Base-by-base conservation (phyloP, 2,888 invertebrate species). In the Hartigia nigra region DNA sequence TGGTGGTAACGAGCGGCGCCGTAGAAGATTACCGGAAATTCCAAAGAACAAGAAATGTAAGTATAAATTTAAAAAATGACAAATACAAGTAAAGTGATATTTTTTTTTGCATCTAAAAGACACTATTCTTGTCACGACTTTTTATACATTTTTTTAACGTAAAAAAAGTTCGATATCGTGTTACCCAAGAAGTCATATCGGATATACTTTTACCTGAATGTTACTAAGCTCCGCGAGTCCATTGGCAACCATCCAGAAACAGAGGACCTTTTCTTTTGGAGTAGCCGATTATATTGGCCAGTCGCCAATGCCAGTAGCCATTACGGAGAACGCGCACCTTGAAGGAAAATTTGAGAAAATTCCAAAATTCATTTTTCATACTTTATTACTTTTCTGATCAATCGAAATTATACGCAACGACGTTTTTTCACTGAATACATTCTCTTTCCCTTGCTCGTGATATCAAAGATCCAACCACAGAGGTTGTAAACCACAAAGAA, bases 41-140 rank as follows among this genome's bases (percentile, higher is more conserved):
- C 97, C 97, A 9, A 97, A 97, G 91, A 96, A 96, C 88, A 96
- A 96, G 91, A 97, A 96, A 94, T 95, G 97, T 97, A 92, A 95
- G 95, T 92, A 78, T 86, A 31, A 55, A 34, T 4, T n/a, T n/a
- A 14, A 23, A 72, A 37, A 69, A 74, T 12, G 14, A 75, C 32
- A 32, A 78, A 32, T 39, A 39, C 14, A 70, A 77, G 69, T 72
- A 34, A 23, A 72, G 9, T 14, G 23, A 55, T 55, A 2, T 23
- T 55, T 55, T 39, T 3, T 23, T 23, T 23, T 9, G 9, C 55
- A 55, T 9, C 2, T 55, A 23, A 23, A 55, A 55, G 9, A 2
- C 23, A 2, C 55, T 55, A 55, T 55, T 23, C 23, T 9, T 55
- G 23, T 55, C 23, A 23, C 55, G 23, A 55, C 23, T 2, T 55